Evolutionary conservation across 2,113 vertebrate species (phyloP).

Genomic region (Aspidoscelis tigris): DNA sequence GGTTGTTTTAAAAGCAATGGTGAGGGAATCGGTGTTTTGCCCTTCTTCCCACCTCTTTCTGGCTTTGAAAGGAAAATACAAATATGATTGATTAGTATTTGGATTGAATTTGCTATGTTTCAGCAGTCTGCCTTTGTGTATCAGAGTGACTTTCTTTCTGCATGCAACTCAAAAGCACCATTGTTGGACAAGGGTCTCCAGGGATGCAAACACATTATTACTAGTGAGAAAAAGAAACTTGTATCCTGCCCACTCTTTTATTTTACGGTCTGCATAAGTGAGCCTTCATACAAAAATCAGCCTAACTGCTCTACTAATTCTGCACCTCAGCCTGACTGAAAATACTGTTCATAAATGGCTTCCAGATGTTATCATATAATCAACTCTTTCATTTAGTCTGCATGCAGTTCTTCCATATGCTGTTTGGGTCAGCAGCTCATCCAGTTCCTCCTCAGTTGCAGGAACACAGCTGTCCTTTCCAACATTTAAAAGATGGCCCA

Average conservation of each 20-base stretch:
- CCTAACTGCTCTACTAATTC: neutral
- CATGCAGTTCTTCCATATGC: neutral
- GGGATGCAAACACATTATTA: neutral
- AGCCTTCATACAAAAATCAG: neutral
- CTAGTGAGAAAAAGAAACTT: neutral
- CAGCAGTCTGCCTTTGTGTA: neutral
- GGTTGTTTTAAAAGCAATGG: too few species aligned
- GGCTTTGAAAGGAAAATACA: neutral
- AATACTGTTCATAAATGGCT: conserved; percentile 11
- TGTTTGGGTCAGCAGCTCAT: neutral
- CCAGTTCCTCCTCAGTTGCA: neutral
- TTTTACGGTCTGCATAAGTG: neutral
- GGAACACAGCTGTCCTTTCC: neutral
- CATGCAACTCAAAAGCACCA: neutral
- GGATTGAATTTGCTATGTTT: neutral
- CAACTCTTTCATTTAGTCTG: neutral
- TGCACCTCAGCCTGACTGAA: fast-evolving
- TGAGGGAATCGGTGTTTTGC: neutral
- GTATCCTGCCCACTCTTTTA: fast-evolving
- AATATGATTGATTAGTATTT: neutral
- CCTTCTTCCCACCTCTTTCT: neutral
- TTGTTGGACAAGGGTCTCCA: neutral
- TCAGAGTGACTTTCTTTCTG: neutral
- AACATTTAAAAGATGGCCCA: neutral
- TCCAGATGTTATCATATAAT: conserved; percentile 30